Base-by-base conservation (phyloP, 1,140 invertebrate genomes). In the Drosophila aff. region DNA sequence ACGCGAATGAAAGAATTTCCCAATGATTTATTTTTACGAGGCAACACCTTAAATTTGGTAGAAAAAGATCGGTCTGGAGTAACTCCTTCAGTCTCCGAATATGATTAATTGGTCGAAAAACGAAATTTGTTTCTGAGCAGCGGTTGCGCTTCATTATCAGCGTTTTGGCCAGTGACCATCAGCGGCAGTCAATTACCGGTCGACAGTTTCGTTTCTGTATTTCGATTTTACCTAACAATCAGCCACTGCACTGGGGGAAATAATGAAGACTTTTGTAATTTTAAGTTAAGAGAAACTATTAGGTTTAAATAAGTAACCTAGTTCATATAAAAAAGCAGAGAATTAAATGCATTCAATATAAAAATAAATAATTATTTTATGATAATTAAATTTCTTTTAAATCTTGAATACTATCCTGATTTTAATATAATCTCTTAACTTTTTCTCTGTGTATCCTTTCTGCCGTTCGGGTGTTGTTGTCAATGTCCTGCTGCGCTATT, bases 401-500 rank as follows among this genome's bases (percentile, higher is more conserved):
- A 10, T 28, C 2, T 11, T 1, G 3, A 28, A 28, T 4, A 18
- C 3, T 62, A 10, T 13, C 2, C 3, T 0, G 1, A 6, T 38
- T 18, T 36, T 4, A 13, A 0, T 15, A 7, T 1, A 41, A 5
- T 16, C 31, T 23, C 3, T 21, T 21, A 6, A 26, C 0, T 62
- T 57, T 63, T 18, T 67, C 28, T 10, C 23, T 18, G 46, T 79
- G 64, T 61, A 38, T 21, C 38, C 61, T 38, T 69, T 46, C 44
- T 43, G n/a, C 46, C 52, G 21, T 53, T 75, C 71, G 75, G 82
- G 79, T 87, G 83, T 87, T 87, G 83, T 91, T 91, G 90, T 92
- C 90, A 91, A 91, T 92, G 90, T 91, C 90, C 90, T 92, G 90
- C 90, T 92, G 90, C 73, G 90, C 90, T 87, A 91, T 92, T 92